A percentile compares a stretch with the other conserved stretches of the same genome.
Conservation (phyloP, 2,888 invertebrate species). For the Calephelis perditalis region DNA sequence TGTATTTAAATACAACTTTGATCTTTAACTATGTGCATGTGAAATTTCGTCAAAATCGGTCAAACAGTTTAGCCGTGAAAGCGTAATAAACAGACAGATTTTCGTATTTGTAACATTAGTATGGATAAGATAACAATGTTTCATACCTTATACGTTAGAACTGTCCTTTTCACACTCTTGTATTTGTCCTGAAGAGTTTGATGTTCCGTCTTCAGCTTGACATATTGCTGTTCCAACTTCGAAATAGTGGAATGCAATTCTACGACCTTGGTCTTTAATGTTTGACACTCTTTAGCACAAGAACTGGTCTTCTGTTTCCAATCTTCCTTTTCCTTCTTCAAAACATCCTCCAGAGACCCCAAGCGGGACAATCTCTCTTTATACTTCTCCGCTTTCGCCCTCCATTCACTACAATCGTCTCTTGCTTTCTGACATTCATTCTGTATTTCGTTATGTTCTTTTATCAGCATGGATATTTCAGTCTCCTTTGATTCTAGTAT, state of each 20-base stretch:
- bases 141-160: slow-evolving; percentile 79
- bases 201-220: slow-evolving; percentile 58
- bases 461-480: slow-evolving; percentile 66
- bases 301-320: slow-evolving; percentile 49
- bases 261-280: slow-evolving; percentile 57
- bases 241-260: slow-evolving; percentile 63
- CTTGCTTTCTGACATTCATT: slow-evolving; percentile 55
- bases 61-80: no score
- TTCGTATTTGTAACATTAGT: no score
- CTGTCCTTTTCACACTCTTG: slow-evolving; percentile 80
- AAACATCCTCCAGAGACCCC: slow-evolving; percentile 54
- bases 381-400: slow-evolving; percentile 55
- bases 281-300: slow-evolving; percentile 51
- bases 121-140: neutral
- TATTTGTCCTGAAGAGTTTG: slow-evolving; percentile 78
- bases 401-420: slow-evolving; percentile 54
- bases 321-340: slow-evolving; percentile 61
- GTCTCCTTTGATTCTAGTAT: slow-evolving; percentile 72
- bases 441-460: slow-evolving; percentile 60
- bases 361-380: slow-evolving; percentile 52
- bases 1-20: no score
- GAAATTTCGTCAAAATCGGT: no score
- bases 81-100: no score
- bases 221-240: slow-evolving; percentile 57
- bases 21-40: no score